Percentiles rank a stretch among this genome's conserved stretches.
Evolutionary conservation across 2,888 invertebrate genomes (phyloP).

Genomic region (Drosophila prolongata): DNA sequence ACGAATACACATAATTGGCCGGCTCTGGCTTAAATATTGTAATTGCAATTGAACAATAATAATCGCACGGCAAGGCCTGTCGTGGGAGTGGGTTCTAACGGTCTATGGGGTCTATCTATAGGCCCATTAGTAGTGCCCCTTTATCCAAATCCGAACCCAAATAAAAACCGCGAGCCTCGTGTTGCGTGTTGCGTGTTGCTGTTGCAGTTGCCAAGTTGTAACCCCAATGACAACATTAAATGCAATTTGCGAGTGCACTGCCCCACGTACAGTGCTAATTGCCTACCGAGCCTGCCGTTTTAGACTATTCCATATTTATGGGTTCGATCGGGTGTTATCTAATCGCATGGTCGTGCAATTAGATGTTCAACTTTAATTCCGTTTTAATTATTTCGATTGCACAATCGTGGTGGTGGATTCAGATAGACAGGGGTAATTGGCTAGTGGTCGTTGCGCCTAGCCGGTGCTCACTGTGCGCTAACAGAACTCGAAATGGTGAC

Average conservation of each 20-base stretch:
- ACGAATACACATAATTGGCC: constrained; percentile 49
- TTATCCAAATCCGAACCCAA: neutral
- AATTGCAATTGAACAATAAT: constrained; percentile 43
- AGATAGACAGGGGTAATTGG: constrained; percentile 5
- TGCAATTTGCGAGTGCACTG: constrained; percentile 38
- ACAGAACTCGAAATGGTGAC: constrained; percentile 19
- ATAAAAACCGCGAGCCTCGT: constrained; percentile 8
- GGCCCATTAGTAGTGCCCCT: neutral
- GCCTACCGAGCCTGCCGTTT: neutral
- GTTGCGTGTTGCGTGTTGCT: constrained; percentile 27
- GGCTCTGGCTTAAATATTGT: constrained; percentile 39
- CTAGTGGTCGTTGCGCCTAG: neutral
- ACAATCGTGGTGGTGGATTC: neutral
- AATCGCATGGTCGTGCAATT: constrained; percentile 16
- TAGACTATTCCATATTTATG: constrained; percentile 2
- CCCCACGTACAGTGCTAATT: constrained; percentile 37
- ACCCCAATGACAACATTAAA: constrained; percentile 63
- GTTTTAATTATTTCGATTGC: constrained; percentile 24
- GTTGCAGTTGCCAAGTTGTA: constrained; percentile 12
- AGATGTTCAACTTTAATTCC: constrained; percentile 7
- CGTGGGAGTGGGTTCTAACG: constrained; percentile 53
- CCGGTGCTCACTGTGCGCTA: constrained; percentile 36
- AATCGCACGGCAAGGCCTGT: constrained; percentile 23
- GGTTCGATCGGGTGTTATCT: neutral
- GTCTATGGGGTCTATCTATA: constrained; percentile 5